Evolutionary conservation across 2,888 invertebrate species (phyloP).

Genomic region (Drosophila nigricruria): DNA sequence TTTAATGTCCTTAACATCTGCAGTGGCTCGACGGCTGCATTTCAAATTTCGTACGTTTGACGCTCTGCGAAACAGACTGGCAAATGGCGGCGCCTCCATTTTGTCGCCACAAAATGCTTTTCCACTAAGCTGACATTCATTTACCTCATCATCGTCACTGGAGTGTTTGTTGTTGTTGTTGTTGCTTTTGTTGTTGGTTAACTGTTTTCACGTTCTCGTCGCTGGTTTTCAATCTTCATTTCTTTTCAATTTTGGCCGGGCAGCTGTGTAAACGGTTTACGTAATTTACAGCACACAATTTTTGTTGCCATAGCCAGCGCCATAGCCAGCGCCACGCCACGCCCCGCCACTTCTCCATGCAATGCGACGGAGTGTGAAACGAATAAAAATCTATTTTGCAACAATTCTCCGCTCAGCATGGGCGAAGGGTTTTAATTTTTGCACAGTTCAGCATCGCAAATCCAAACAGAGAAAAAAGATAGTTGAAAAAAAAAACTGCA

Average conservation of each 20-base stretch:
- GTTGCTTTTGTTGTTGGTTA: conserved; percentile 7
- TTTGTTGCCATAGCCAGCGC: background rate
- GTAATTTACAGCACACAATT: conserved; percentile 23
- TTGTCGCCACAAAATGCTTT: conserved; percentile 6
- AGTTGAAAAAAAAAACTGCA: conserved; percentile 18
- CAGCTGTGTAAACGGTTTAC: conserved; percentile 36
- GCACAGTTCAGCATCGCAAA: conserved; percentile 27
- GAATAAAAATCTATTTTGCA: conserved; percentile 54
- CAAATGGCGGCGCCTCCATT: conserved; percentile 8
- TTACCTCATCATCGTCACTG: conserved; percentile 25
- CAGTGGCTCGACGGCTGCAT: conserved; percentile 18
- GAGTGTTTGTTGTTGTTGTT: background rate
- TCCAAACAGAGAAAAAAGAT: conserved; percentile 8
- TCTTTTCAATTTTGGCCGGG: conserved; percentile 9
- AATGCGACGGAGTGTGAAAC: conserved; percentile 24
- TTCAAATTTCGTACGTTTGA: conserved; percentile 2
- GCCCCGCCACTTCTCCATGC: background rate
- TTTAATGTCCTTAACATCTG: conserved; percentile 20
- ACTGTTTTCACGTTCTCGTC: conserved; percentile 15
- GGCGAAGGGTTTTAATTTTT: conserved; percentile 43
- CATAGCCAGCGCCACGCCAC: background rate
- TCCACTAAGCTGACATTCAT: conserved; percentile 38
- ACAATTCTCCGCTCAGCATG: conserved; percentile 36
- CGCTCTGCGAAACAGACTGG: background rate
- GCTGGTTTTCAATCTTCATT: conserved; percentile 24